Base-by-base conservation (phyloP, 2,888 invertebrate species). In the Tinea semifulvella region DNA sequence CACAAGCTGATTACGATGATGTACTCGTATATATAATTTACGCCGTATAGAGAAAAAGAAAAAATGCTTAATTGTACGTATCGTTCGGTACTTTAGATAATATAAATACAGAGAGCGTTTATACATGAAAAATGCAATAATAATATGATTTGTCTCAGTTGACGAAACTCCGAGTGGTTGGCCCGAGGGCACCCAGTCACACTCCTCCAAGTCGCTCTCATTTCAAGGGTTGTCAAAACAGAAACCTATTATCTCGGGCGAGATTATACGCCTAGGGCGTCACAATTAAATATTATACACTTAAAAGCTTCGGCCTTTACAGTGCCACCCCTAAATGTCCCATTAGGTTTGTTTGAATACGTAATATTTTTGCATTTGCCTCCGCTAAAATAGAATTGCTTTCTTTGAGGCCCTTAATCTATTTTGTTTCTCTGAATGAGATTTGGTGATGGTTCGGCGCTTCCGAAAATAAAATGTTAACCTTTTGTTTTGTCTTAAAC, bases 211-310 rank as follows among this genome's bases (percentile, higher is more conserved):
- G 79, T 80, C 79, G 68, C 58, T 35, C 17, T 45, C 28, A 38
- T 43, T 59, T 61, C 56, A 76, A 74, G 80, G 77, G 80, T 74
- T 77, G 64, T 68, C 77, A 69, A 73, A 77, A 79, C 75, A 79
- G 81, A 81, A 81, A 82, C 80, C 81, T 81, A 82, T 82, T 82
- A 82, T 81, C 81, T 71, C 72, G 69, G 80, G 82, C 70, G 80
- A 79, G 82, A 82, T 82, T 81, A 82, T 82, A 67, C 81, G 80
- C 82, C 82, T 75, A 77, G 79, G 81, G 82, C 81, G 76, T 79
- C 69, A 81, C 82, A 82, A 81, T 81, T 81, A 80, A 80, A 80
- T 80, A 80, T 80, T 80, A 80, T 80, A 80, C 80, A 80, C 77
- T 80, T 80, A 80, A 80, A 80, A 80, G 81, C 81, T 77, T 77